Conservation (phyloP, 92 coral and sea anemone genomes). For the Phenganax marumi region DNA sequence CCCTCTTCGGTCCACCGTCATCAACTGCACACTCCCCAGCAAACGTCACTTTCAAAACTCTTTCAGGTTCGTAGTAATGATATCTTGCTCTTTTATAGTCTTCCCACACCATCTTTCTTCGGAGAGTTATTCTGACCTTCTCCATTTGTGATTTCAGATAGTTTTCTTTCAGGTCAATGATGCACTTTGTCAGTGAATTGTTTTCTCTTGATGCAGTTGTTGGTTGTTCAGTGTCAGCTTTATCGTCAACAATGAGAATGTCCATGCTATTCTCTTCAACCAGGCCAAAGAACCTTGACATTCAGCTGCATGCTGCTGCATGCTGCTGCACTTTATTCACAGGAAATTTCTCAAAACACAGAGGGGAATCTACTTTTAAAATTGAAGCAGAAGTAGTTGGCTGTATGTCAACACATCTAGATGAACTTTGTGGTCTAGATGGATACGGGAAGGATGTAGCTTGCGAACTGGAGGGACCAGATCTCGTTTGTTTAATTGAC, state of each 20-base stretch:
- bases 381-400: not conserved
- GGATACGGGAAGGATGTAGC: no score
- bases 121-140: constrained; percentile 43
- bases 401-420: not conserved
- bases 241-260: not conserved
- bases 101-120: constrained; percentile 56
- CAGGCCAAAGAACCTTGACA: not conserved
- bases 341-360: not conserved
- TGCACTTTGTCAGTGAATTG: not conserved
- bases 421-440: not conserved
- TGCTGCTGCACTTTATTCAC: not conserved
- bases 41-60: constrained; percentile 48
- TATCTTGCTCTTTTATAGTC: constrained; percentile 48
- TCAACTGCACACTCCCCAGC: constrained; percentile 7
- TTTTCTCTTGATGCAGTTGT: not conserved
- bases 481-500: not conserved
- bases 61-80: constrained; percentile 32
- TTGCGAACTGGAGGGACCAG: not conserved
- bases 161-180: not conserved
- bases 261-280: not conserved
- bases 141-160: constrained; percentile 14
- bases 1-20: not conserved
- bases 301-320: constrained; percentile 1
- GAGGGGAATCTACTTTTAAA: not conserved
- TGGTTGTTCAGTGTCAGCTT: not conserved